These are phyloP conservation scores for Barypeithes pellucidus DNA, from an alignment of 2,888 invertebrate genomes.

Conservation along the genomic window DNA sequence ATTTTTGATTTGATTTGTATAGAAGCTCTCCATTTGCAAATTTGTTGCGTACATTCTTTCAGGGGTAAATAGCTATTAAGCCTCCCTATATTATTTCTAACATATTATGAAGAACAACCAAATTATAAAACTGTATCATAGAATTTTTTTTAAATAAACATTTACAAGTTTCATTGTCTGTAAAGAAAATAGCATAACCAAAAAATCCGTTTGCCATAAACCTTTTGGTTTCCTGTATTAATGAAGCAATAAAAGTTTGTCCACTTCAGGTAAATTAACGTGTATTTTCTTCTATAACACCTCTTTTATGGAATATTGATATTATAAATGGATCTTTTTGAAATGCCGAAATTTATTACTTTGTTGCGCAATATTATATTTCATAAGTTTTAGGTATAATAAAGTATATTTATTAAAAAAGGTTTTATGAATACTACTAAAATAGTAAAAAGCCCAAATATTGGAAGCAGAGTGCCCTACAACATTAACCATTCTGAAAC, in stretches of 20 bases:
- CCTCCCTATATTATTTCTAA: too few species aligned
- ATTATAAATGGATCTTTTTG: conserved; percentile 19
- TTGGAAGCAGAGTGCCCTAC: neutral
- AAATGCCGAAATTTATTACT: conserved; percentile 32
- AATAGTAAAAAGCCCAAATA: neutral
- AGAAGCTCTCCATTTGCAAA: too few species aligned
- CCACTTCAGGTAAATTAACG: too few species aligned
- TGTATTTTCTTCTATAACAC: neutral
- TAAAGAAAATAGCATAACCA: neutral
- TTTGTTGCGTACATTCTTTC: too few species aligned
- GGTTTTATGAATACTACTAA: conserved; percentile 8
- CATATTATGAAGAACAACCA: too few species aligned
- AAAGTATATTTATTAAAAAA: neutral
- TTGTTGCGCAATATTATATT: conserved; percentile 25
- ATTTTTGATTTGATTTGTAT: too few species aligned
- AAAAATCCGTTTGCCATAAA: neutral
- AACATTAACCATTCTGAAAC: too few species aligned
- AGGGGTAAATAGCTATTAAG: too few species aligned
- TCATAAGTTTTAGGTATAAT: neutral
- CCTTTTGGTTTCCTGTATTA: neutral
- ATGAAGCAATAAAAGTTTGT: neutral
- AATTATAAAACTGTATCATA: too few species aligned
- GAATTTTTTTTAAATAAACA: too few species aligned
- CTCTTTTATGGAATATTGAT: conserved; percentile 5
- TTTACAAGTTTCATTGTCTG: neutral